Evolutionary conservation across 2,888 invertebrate genomes (phyloP), one percentile per base, ranked within the genome.

Genomic region (Agrotis segetum): DNA sequence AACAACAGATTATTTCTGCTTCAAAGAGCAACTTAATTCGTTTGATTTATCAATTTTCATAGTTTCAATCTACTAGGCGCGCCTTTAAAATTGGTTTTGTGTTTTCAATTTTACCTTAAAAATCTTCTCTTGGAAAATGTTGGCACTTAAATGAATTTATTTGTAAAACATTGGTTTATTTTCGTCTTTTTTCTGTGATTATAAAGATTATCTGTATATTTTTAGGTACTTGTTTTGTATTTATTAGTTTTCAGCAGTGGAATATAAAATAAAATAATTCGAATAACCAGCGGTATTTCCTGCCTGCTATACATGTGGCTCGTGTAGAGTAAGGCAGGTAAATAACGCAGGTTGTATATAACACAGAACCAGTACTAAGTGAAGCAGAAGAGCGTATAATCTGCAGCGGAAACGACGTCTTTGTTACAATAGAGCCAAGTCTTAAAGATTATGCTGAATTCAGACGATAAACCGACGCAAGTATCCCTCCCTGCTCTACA

Each of bases 401-500:
- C 87, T 88, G 77, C 70, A 79, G 73, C 82, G 86, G 84, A 85
- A 87, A 88, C 86, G 84, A 80, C 83, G 84, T 83, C 87, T 89
- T 88, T 86, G 85, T 88, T 87, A 86, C 85, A 77, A 82, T 74
- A 86, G 85, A 87, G 84, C 81, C 67, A 79, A 84, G 84, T 77
- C 85, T 88, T 87, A 81, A 85, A 88, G 90, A 90, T 89, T 89
- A 89, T 83, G 82, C 73, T 77, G 82, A 88, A 87, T 84, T 87
- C 81, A 82, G 56, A 77, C 74, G 85, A 88, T 88, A 88, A 88
- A 86, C 83, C 84, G 72, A 58, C 81, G 63, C 67, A 76, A 80
- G 79, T 72, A 76, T 77, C 76, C 79, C 77, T 79, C 84, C 75
- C 69, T 74, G 65, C 53, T 59, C 61, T 70, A 61, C 62, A 72